Evolutionary conservation across 2,888 invertebrate genomes (phyloP).

Genomic region (Branchipolynoe longqiensis): DNA sequence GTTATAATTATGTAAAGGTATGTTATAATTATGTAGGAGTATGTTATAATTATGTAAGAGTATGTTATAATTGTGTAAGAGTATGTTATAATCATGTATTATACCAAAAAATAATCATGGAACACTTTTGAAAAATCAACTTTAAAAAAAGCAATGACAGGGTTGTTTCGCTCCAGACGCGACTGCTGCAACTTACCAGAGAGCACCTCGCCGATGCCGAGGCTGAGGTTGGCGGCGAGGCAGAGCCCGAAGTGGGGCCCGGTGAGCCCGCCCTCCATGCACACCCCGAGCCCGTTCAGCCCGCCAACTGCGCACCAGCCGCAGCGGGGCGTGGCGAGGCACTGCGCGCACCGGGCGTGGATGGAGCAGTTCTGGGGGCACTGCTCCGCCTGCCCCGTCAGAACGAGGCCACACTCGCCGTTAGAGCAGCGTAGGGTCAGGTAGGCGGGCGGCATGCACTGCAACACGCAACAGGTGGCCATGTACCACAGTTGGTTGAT

Average conservation of each 20-base stretch:
- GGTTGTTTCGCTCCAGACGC: too few species aligned
- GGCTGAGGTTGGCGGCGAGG: constrained; percentile 68
- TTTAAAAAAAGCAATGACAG: too few species aligned
- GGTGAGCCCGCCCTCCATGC: constrained; percentile 90
- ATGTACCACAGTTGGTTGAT: too few species aligned
- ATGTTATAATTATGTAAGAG: too few species aligned
- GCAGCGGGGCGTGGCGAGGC: constrained; percentile 93
- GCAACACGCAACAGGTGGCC: too few species aligned
- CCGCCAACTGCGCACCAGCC: constrained; percentile 92
- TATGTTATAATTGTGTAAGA: too few species aligned
- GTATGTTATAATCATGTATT: too few species aligned
- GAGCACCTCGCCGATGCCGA: constrained; percentile 67
- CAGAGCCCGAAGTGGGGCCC: constrained; percentile 81
- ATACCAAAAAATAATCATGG: too few species aligned
- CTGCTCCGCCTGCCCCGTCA: constrained; percentile 82
- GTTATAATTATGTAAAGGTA: too few species aligned
- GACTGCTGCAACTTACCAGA: too few species aligned
- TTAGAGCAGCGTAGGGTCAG: constrained; percentile 94
- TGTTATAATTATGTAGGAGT: too few species aligned
- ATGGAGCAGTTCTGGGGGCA: constrained; percentile 93
- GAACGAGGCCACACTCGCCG: constrained; percentile 91
- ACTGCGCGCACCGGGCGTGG: constrained; percentile 92
- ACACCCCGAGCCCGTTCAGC: constrained; percentile 87
- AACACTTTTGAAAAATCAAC: too few species aligned
- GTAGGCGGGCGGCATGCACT: constrained; percentile 93